Conservation (phyloP, 2,113 vertebrate species). For the Syrrhaptes paradoxus region DNA sequence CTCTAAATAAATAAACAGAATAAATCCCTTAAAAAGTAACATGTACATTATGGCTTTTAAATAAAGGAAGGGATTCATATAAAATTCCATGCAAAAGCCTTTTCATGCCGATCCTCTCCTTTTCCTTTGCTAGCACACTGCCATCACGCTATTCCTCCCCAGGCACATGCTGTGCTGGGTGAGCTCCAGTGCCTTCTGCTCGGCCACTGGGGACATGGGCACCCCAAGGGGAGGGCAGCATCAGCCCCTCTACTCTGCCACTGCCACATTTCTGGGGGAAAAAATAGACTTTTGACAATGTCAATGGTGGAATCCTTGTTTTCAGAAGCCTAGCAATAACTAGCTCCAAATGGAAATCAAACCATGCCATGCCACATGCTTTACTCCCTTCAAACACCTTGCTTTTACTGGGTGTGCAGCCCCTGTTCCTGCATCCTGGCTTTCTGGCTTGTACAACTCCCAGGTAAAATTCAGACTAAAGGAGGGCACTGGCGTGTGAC, state of each 20-base stretch:
- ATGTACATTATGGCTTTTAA: not conserved
- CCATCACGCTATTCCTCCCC: fast-evolving
- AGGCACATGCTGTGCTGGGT: not conserved
- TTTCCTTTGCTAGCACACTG: fast-evolving
- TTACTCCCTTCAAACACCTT: not conserved
- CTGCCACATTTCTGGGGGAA: not conserved
- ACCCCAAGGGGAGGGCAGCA: not conserved
- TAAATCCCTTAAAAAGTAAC: not conserved
- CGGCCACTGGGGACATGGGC: not conserved
- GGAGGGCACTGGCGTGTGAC: not conserved
- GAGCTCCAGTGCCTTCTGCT: not conserved
- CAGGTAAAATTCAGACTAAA: not conserved
- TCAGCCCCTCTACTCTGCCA: not conserved
- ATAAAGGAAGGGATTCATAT: not conserved
- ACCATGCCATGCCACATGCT: fast-evolving
- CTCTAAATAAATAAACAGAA: not conserved
- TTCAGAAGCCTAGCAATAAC: not conserved
- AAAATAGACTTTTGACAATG: not conserved
- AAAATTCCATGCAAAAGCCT: not conserved
- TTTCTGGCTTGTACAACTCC: not conserved
- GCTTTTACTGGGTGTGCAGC: not conserved
- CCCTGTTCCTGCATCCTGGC: fast-evolving
- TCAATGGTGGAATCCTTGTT: not conserved
- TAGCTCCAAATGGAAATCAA: not conserved
- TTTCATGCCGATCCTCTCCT: not conserved